These are phyloP conservation scores for Taenaris catops DNA, from an alignment of 2,888 invertebrate species.

Conservation along the genomic window DNA sequence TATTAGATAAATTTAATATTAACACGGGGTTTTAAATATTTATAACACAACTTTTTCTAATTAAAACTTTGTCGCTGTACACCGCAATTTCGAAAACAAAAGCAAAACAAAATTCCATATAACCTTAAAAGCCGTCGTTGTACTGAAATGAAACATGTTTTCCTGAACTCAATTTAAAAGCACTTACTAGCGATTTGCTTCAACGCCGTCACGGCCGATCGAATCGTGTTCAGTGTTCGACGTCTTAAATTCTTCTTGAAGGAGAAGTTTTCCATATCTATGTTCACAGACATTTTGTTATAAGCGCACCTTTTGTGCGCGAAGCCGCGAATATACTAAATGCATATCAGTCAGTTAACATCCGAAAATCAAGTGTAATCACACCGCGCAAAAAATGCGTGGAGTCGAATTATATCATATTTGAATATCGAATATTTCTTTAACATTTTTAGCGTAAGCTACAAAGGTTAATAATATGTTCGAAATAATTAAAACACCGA, in stretches of 20 bases:
- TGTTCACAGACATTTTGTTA: constrained; percentile 55
- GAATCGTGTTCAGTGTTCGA: constrained; percentile 65
- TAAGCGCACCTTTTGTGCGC: constrained; percentile 55
- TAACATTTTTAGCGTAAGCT: neutral
- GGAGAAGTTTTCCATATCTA: constrained; percentile 67
- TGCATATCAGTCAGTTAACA: constrained; percentile 59
- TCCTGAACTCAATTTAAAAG: constrained; percentile 30
- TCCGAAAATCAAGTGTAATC: constrained; percentile 49
- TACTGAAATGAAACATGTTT: constrained; percentile 10
- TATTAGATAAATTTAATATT: too few species aligned
- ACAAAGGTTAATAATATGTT: too few species aligned
- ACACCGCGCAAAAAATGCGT: constrained; percentile 43
- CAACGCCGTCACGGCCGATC: constrained; percentile 65
- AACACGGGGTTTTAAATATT: too few species aligned
- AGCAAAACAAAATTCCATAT: constrained; percentile 4
- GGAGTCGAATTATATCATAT: constrained; percentile 29
- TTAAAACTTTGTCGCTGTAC: too few species aligned
- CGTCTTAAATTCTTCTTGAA: constrained; percentile 66
- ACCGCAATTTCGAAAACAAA: too few species aligned
- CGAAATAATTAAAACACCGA: too few species aligned
- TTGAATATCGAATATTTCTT: neutral
- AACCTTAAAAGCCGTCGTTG: constrained; percentile 7
- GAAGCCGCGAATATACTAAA: constrained; percentile 63
- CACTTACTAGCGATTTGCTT: constrained; percentile 73
- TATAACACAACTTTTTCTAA: too few species aligned